phyloP scores from a whole-genome alignment of 1,140 invertebrate genomes.

The Hypsibius dujardini region DNA sequence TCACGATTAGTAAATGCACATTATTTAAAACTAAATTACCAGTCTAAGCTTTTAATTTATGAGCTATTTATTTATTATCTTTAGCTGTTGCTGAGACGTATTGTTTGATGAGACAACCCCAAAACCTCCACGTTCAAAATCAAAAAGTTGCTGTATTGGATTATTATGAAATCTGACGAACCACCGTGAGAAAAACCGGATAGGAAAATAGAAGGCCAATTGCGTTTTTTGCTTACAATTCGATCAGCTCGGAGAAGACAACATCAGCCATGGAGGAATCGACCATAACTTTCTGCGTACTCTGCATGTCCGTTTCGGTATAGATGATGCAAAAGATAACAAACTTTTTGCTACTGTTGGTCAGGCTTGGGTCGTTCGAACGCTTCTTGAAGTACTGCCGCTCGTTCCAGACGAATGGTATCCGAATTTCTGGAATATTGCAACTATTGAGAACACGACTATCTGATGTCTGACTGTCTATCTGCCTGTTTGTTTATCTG shows the following conservation, averaged over 20 bases:
- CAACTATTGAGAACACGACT: no score
- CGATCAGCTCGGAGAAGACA: neutral
- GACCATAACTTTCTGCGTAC: slow-evolving; percentile 15
- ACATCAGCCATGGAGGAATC: slow-evolving; percentile 10
- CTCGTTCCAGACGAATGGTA: slow-evolving; percentile 16
- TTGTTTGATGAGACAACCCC: no score
- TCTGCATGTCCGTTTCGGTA: slow-evolving; percentile 9
- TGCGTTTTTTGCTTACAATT: neutral
- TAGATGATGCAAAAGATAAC: slow-evolving; percentile 10
- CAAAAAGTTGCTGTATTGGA: no score
- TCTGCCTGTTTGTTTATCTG: no score
- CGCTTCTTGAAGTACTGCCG: slow-evolving; percentile 13
- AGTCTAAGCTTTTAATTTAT: no score
- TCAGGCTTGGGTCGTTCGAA: neutral
- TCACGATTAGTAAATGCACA: no score
- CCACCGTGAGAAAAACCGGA: neutral
- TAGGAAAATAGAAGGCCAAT: neutral
- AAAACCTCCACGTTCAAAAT: no score
- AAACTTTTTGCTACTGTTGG: neutral
- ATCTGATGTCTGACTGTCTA: no score
- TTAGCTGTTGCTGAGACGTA: no score
- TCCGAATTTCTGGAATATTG: neutral
- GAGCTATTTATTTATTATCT: no score
- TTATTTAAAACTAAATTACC: no score
- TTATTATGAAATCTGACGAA: no score